Percentiles rank a stretch among this genome's conserved stretches.
These are phyloP conservation scores for Montifringilla adamsi DNA, from an alignment of 2,113 vertebrate species.

Conservation along the genomic window DNA sequence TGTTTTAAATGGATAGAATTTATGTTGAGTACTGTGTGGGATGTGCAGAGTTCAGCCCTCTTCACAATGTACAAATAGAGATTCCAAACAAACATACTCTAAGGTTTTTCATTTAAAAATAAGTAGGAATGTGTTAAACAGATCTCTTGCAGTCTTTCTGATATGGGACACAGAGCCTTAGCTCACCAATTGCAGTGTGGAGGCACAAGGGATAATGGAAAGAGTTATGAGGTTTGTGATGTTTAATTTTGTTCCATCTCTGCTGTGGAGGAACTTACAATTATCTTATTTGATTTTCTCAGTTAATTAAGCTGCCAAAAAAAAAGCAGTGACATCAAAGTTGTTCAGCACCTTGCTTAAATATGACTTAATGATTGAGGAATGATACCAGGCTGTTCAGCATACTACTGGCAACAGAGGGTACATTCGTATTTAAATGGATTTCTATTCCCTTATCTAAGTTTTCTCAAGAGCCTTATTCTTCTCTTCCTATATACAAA, in stretches of 20 bases:
- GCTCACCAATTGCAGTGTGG: not conserved
- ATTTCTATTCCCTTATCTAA: not conserved
- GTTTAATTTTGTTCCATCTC: not conserved
- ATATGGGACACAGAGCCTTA: not conserved
- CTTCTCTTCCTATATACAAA: not conserved
- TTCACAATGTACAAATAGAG: not conserved
- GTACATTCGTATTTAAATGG: not conserved
- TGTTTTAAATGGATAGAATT: not conserved
- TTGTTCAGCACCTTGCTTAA: not conserved
- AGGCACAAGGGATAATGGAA: not conserved
- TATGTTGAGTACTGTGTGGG: not conserved
- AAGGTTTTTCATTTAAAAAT: not conserved
- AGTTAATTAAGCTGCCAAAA: not conserved
- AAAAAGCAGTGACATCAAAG: not conserved
- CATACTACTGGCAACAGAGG: not conserved
- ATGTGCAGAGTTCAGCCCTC: not conserved
- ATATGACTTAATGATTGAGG: not conserved
- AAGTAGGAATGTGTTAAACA: not conserved
- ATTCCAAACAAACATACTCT: not conserved
- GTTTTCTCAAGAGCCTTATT: not conserved
- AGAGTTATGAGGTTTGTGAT: not conserved
- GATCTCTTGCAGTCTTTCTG: not conserved
- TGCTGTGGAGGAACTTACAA: not conserved
- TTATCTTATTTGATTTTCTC: not conserved
- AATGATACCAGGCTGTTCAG: not conserved